A percentile compares a stretch with the other conserved stretches of the same genome.
Conservation (phyloP, 2,797 vertebrate species). For the Chanos chanos region DNA sequence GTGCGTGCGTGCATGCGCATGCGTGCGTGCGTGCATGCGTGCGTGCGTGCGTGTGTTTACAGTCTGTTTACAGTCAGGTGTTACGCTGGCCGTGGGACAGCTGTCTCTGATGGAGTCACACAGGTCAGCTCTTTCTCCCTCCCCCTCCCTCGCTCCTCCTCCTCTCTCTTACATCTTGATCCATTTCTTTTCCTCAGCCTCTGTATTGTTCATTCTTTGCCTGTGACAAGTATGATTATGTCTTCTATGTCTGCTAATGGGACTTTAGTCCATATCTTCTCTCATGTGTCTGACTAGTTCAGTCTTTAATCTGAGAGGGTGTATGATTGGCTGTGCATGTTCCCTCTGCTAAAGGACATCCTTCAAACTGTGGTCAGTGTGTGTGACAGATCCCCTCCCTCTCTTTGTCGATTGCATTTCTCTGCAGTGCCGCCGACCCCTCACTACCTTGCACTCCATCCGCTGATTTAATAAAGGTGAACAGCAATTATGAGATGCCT, state of each 20-base stretch:
- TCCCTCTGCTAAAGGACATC: constrained; percentile 30
- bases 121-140: too few species aligned
- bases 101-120: background rate
- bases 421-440: constrained; percentile 16
- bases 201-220: too few species aligned
- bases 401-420: background rate
- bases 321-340: constrained; percentile 28
- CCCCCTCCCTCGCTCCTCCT: too few species aligned
- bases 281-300: too few species aligned
- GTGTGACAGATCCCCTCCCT: constrained; percentile 19
- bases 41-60: background rate
- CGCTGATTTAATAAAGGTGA: constrained; percentile 46
- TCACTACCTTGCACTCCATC: background rate
- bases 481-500: constrained; percentile 47
- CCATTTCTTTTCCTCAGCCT: too few species aligned
- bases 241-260: too few species aligned
- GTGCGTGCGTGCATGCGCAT: background rate
- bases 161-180: too few species aligned
- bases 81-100: background rate
- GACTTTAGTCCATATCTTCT: too few species aligned
- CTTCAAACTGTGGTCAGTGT: constrained; percentile 37
- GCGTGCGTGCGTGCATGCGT: constrained; percentile 3
- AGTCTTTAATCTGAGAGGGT: too few species aligned
- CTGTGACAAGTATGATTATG: too few species aligned
- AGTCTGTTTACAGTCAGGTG: background rate